These are phyloP conservation scores for Nannospalax galili DNA, from an alignment of 2,113 vertebrate genomes.

Conservation along the genomic window DNA sequence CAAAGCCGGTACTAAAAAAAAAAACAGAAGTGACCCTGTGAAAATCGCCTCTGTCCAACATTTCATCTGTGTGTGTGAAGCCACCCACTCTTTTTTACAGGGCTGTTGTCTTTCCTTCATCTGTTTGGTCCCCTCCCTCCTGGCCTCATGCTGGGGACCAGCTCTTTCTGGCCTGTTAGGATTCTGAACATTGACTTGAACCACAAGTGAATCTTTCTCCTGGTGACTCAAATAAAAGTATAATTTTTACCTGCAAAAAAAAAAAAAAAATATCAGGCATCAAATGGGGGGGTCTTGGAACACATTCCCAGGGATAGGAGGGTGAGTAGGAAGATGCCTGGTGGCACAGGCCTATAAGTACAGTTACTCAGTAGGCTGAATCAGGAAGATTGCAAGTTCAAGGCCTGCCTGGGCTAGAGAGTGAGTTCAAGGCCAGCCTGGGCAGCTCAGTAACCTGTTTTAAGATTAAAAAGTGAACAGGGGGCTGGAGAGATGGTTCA, in stretches of 20 bases:
- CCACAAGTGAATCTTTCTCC: conserved; percentile 78
- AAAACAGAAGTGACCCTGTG: conserved; percentile 80
- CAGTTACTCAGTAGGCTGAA: no score
- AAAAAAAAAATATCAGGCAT: no score
- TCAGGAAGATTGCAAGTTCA: no score
- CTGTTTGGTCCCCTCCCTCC: conserved; percentile 80
- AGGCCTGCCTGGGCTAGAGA: no score
- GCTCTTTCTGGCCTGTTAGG: conserved; percentile 82
- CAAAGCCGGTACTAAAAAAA: conserved; percentile 86
- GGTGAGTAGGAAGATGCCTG: no score
- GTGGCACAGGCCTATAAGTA: no score
- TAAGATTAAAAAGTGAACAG: no score
- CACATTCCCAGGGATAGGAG: no score
- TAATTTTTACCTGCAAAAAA: conserved; percentile 91
- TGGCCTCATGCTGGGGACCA: conserved; percentile 76
- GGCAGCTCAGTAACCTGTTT: no score
- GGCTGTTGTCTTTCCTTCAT: conserved; percentile 79
- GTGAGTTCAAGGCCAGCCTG: no score
- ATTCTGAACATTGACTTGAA: conserved; percentile 76
- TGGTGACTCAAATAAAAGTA: conserved; percentile 87
- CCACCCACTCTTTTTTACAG: conserved; percentile 73
- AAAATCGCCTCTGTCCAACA: conserved; percentile 80
- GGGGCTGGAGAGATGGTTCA: not conserved
- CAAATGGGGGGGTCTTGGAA: no score
- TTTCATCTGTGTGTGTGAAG: conserved; percentile 72